These are phyloP conservation scores for Montipora efflorescens DNA, from an alignment of 64 coral and sea anemone species.

Conservation along the genomic window DNA sequence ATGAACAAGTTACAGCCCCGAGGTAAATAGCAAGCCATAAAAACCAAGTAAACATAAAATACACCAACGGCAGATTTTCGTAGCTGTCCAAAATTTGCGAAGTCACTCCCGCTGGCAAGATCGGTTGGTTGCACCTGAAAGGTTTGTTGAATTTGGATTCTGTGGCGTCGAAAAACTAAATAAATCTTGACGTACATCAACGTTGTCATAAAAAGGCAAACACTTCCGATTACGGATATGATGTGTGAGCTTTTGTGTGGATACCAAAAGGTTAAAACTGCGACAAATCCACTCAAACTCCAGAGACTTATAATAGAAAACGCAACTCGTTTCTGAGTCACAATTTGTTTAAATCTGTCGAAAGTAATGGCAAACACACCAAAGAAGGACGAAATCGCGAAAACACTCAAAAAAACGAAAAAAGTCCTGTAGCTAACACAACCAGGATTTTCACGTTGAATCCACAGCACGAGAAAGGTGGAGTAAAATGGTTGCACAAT, in stretches of 20 bases:
- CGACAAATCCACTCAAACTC: background rate
- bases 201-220: background rate
- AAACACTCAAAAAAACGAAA: conserved; percentile 12
- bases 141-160: background rate
- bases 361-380: conserved; percentile 2
- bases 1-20: background rate
- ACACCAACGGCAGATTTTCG: background rate
- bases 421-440: background rate
- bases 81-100: background rate
- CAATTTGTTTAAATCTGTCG: conserved; percentile 1
- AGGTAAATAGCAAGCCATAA: conserved; percentile 30
- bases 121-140: background rate
- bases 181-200: conserved; percentile 12
- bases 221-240: background rate
- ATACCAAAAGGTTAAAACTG: background rate
- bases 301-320: background rate
- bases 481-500: conserved; percentile 14
- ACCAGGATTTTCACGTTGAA: background rate
- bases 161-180: conserved; percentile 35
- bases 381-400: conserved; percentile 16
- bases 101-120: background rate
- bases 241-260: background rate
- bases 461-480: background rate
- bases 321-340: background rate
- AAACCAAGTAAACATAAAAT: conserved; percentile 20